Base-by-base conservation (phyloP, 2,888 invertebrate genomes). In the Harmothoe impar region DNA sequence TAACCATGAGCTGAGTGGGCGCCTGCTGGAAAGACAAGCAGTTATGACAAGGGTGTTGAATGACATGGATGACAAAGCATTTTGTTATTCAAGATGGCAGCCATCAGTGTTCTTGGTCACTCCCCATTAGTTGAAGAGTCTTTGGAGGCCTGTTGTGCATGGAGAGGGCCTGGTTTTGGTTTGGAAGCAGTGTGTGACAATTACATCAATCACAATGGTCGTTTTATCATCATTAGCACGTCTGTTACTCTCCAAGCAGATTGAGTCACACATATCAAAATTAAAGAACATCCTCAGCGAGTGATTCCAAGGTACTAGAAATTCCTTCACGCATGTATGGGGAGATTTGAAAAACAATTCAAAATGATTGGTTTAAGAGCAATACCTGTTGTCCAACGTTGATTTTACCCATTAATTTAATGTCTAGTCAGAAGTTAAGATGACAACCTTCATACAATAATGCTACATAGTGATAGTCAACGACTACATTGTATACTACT, bases 51-150 rank as follows among this genome's bases (percentile, higher is more conserved):
- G 62, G 3, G 62, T 20, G 1, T 3, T 62, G 12, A 62, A 20
- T 62, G 62, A 62, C 62, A n/a, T n/a, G 62, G 23, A 62, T 62
- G 62, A 62, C 62, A n/a, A 62, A 62, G 62, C 62, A 62, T 20
- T 62, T 62, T 62, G 23, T 62, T 3, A 62, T 62, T n/a, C 62
- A 62, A 62, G 62, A 62, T 62, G 62, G 62, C 62, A 15, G 62
- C 62, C 62, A n/a, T 20, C 7, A 12, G 20, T n/a, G 62, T 20
- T n/a, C n/a, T 3, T 3, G n/a, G 62, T 62, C 62, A 62, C 23
- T 62, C 62, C 15, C 23, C n/a, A n/a, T 62, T 62, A 62, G 20
- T n/a, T 20, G 15, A 20, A 62, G 62, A 62, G 23, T n/a, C 23
- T 20, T 62, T 12, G 62, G 15, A 20, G 20, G 62, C 62, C 62